These are phyloP conservation scores for Thalpophila matura DNA, from an alignment of 2,888 invertebrate genomes.

Conservation along the genomic window DNA sequence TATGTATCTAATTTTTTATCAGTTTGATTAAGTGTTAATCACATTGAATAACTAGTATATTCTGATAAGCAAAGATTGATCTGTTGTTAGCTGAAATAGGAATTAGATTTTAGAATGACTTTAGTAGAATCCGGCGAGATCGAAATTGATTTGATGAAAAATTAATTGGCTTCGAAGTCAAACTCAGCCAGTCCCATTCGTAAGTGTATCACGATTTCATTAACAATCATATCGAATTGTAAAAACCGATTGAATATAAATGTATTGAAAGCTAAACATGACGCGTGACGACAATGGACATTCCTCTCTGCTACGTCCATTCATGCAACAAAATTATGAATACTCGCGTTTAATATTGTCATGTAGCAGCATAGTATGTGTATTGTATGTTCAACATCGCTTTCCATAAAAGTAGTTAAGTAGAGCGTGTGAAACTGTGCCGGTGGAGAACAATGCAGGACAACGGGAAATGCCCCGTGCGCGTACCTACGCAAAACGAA, in stretches of 20 bases:
- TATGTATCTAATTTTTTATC: conserved; percentile 19
- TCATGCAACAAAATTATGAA: conserved; percentile 71
- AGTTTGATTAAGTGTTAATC: conserved; percentile 16
- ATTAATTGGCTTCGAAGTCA: not conserved
- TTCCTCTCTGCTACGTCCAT: conserved; percentile 66
- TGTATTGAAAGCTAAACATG: conserved; percentile 45
- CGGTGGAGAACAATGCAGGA: conserved; percentile 67
- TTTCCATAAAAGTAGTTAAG: conserved; percentile 74
- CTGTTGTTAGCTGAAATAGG: not conserved
- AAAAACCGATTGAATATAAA: conserved; percentile 41
- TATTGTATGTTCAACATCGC: conserved; percentile 55
- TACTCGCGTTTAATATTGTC: conserved; percentile 68
- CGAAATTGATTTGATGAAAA: not conserved
- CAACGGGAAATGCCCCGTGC: conserved; percentile 58
- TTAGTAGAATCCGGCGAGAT: not conserved
- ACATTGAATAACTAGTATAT: not conserved
- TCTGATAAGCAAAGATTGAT: not conserved
- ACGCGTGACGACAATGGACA: conserved; percentile 53
- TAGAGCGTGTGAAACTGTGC: conserved; percentile 79
- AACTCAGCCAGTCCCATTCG: not conserved
- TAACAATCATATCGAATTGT: conserved; percentile 33
- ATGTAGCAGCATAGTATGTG: conserved; percentile 1
- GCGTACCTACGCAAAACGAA: conserved; percentile 23
- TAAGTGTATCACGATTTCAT: conserved; percentile 19
- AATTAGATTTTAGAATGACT: not conserved